Conservation (phyloP, 2,113 vertebrate genomes). For the Mesocricetus auratus region DNA sequence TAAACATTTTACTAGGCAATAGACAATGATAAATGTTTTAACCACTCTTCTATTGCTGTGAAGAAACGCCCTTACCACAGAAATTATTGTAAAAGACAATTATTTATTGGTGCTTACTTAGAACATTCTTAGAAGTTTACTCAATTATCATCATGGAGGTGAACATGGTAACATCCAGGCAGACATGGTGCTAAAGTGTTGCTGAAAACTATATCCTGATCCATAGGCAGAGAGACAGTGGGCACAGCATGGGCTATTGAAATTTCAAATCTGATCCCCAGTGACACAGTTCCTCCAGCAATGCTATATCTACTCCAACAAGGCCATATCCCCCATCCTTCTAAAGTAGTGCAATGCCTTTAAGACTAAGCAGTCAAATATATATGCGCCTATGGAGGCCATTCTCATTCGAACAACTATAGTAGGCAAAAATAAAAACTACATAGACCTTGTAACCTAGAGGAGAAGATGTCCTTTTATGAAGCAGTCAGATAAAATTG, state of each 20-base stretch:
- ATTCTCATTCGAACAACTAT: not conserved
- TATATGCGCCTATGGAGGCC: too few relatives aligned
- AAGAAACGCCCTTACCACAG: not conserved
- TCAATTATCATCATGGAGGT: not conserved
- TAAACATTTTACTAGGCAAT: not conserved
- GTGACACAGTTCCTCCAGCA: not conserved
- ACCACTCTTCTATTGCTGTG: not conserved
- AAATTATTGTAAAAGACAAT: not conserved
- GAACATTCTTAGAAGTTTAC: not conserved
- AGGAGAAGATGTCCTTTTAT: not conserved
- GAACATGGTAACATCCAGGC: not conserved
- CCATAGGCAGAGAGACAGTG: not conserved
- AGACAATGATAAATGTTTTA: not conserved
- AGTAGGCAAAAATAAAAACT: not conserved
- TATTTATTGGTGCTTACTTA: not conserved
- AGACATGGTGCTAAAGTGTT: not conserved
- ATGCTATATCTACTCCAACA: not conserved
- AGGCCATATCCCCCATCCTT: not conserved
- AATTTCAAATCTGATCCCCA: not conserved
- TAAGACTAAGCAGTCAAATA: too few relatives aligned
- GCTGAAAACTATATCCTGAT: not conserved
- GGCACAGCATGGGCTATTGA: not conserved
- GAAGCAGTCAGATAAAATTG: not conserved
- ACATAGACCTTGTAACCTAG: not conserved
- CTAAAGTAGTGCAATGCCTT: not conserved